Evolutionary conservation across 1,140 invertebrate genomes (phyloP).

Genomic region (Saccostrea glomerata): DNA sequence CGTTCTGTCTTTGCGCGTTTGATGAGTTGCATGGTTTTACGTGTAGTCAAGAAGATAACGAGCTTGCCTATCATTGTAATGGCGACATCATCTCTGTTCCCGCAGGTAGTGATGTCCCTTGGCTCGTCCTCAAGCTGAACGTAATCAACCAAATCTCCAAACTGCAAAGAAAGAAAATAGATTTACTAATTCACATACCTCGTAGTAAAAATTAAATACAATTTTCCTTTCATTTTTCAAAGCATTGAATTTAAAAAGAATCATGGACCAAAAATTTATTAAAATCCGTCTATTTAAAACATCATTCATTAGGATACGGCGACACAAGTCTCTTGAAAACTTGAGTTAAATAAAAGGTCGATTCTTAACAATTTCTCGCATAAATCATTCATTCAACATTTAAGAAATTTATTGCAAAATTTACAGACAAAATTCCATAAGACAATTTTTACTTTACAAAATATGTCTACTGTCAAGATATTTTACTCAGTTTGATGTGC

Average conservation of each 20-base stretch:
- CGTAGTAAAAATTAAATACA: too few relatives aligned
- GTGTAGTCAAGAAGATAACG: constrained; percentile 66
- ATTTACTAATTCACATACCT: background rate
- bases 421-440: too few relatives aligned
- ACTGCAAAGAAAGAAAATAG: constrained; percentile 47
- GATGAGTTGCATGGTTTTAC: constrained; percentile 65
- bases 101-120: constrained; percentile 69
- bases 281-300: too few relatives aligned
- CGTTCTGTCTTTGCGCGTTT: constrained; percentile 66
- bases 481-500: background rate
- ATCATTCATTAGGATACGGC: too few relatives aligned
- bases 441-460: background rate
- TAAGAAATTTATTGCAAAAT: too few relatives aligned
- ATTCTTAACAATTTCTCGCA: too few relatives aligned
- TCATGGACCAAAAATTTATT: background rate
- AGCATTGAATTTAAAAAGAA: background rate
- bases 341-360: too few relatives aligned
- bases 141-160: constrained; percentile 72
- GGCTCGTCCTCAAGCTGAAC: constrained; percentile 72
- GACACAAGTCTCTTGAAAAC: too few relatives aligned
- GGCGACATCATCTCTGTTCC: constrained; percentile 66
- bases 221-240: background rate
- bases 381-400: too few relatives aligned
- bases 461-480: background rate
- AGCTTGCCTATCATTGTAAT: constrained; percentile 70